Conservation (phyloP, 2,797 vertebrate species). For the Pitangus sulphuratus region DNA sequence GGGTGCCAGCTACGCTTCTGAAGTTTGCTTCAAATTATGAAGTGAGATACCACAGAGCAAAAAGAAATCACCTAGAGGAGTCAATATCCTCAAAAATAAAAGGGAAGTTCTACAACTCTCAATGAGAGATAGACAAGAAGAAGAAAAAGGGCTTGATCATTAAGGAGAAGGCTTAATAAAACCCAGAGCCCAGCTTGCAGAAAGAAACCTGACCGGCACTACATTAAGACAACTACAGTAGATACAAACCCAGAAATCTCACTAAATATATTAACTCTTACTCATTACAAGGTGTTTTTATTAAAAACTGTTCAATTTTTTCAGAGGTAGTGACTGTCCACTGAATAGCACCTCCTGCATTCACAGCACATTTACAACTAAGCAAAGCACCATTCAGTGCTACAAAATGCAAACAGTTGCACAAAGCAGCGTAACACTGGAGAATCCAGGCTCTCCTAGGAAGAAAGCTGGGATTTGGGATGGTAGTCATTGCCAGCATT, state of each 20-base stretch:
- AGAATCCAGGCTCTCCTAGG: not conserved
- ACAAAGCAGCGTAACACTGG: not conserved
- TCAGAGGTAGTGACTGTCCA: not conserved
- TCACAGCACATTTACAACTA: not conserved
- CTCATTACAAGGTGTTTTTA: not conserved
- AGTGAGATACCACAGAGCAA: not conserved
- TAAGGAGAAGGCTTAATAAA: constrained; percentile 5
- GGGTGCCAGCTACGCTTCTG: not conserved
- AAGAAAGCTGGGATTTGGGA: not conserved
- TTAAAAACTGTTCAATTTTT: not conserved
- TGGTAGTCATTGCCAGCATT: not conserved
- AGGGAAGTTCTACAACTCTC: not conserved
- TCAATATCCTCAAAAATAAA: not conserved
- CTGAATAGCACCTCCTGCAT: not conserved
- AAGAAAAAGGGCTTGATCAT: not conserved
- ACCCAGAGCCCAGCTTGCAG: not conserved
- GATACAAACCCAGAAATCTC: not conserved
- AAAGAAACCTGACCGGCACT: not conserved
- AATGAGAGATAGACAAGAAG: not conserved
- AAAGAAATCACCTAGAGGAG: not conserved
- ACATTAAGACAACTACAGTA: not conserved
- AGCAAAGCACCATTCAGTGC: not conserved
- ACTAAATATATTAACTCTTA: not conserved
- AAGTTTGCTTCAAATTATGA: not conserved
- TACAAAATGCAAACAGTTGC: not conserved